phyloP scores from a whole-genome alignment of 1,140 invertebrate genomes.

The Zaprionus nigranus region DNA sequence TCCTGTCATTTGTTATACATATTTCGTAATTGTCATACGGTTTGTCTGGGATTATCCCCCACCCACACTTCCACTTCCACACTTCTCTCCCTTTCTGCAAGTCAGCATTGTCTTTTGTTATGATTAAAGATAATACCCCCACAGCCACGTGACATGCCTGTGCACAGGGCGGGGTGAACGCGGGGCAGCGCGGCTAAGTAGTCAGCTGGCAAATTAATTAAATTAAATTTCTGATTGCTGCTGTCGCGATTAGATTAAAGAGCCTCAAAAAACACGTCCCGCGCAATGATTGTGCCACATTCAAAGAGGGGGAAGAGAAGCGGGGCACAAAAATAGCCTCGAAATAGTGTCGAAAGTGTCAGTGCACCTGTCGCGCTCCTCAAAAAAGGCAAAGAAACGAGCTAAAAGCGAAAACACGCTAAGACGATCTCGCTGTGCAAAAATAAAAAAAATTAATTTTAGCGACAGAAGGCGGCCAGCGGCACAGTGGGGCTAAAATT shows the following conservation, averaged over 20 bases:
- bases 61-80: neutral
- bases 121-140: slow-evolving; percentile 16
- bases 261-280: neutral
- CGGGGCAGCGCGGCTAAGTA: no score
- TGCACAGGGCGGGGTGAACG: neutral
- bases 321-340: neutral
- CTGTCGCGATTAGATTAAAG: slow-evolving; percentile 44
- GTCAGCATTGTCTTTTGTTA: slow-evolving; percentile 19
- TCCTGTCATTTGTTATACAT: slow-evolving; percentile 23
- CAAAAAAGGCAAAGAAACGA: neutral
- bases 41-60: slow-evolving; percentile 24
- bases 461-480: slow-evolving; percentile 37
- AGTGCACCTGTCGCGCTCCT: slow-evolving; percentile 45
- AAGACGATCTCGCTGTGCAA: slow-evolving; percentile 10
- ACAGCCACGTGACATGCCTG: slow-evolving; percentile 23
- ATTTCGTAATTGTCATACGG: slow-evolving; percentile 6
- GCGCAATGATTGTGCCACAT: slow-evolving; percentile 18
- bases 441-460: slow-evolving; percentile 50
- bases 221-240: slow-evolving; percentile 44
- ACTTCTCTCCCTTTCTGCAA: neutral
- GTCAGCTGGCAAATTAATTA: slow-evolving; percentile 38
- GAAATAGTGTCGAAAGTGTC: slow-evolving; percentile 12
- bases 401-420: neutral
- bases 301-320: neutral
- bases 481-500: slow-evolving; percentile 57